A percentile compares a stretch with the other conserved stretches of the same genome.
Conservation (phyloP, 2,888 invertebrate species). For the Stenodema calcarata region DNA sequence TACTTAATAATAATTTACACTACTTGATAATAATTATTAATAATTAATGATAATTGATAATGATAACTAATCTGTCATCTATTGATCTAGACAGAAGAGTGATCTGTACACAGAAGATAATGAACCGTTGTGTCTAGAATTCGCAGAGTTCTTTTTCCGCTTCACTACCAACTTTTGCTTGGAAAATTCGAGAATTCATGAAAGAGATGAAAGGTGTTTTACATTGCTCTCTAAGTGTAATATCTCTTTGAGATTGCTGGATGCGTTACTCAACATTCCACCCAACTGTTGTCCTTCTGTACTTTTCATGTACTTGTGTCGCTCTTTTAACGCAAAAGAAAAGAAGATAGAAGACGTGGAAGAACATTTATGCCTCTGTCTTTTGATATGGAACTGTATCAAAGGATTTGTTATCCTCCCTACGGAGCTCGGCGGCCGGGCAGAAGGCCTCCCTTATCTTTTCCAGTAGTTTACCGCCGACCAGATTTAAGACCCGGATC, state of each 20-base stretch:
- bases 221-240: not conserved
- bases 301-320: not conserved
- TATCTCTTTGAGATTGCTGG: not conserved
- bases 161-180: too few species aligned
- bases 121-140: too few species aligned
- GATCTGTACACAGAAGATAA: too few species aligned
- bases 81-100: too few species aligned
- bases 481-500: conserved; percentile 4
- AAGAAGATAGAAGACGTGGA: not conserved
- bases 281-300: not conserved
- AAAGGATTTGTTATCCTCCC: conserved; percentile 1
- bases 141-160: too few species aligned
- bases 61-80: too few species aligned
- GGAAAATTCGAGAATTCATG: not conserved
- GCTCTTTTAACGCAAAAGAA: not conserved
- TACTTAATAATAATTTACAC: too few species aligned
- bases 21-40: too few species aligned
- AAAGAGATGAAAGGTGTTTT: not conserved
- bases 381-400: not conserved
- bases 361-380: not conserved
- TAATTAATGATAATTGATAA: too few species aligned
- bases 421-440: not conserved
- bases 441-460: not conserved
- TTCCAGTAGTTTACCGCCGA: not conserved
- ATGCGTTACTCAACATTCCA: not conserved